phyloP scores from a whole-genome alignment of 92 coral and sea anemone genomes.

The Virgularia gustaviana region DNA sequence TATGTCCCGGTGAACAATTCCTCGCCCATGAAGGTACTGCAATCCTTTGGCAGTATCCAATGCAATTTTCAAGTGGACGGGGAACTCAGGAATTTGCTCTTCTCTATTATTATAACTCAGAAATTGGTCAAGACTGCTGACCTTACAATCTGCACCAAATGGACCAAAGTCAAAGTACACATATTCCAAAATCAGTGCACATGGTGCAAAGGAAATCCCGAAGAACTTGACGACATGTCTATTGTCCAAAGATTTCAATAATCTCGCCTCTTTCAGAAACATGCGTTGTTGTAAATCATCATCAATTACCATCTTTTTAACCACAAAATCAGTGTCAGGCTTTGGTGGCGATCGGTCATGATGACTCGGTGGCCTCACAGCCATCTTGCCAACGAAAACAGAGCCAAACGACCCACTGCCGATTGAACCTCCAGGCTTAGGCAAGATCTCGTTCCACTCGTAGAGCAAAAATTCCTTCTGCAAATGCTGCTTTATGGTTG shows the following conservation, averaged over 20 bases:
- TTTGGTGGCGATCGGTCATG: not conserved
- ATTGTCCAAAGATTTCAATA: slow-evolving; percentile 11
- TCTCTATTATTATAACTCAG: slow-evolving; percentile 6
- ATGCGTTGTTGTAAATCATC: slow-evolving; percentile 28
- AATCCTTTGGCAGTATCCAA: slow-evolving; percentile 33
- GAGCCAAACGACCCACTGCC: slow-evolving; percentile 7
- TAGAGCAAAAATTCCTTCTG: not conserved
- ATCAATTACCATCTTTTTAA: slow-evolving; percentile 25
- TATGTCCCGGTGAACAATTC: slow-evolving; percentile 42
- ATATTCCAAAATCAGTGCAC: slow-evolving; percentile 43
- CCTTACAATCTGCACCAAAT: slow-evolving; percentile 25
- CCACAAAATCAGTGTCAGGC: not conserved
- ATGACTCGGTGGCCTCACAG: not conserved
- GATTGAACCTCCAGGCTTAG: slow-evolving; percentile 1
- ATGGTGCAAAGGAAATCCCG: slow-evolving; percentile 31
- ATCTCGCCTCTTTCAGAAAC: slow-evolving; percentile 48
- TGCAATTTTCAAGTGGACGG: slow-evolving; percentile 22
- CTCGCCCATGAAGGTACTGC: slow-evolving; percentile 26
- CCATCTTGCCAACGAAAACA: slow-evolving; percentile 5
- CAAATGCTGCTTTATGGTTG: not conserved
- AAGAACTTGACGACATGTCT: slow-evolving; percentile 27
- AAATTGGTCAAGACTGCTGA: slow-evolving; percentile 40
- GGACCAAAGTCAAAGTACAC: slow-evolving; percentile 40
- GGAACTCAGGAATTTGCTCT: slow-evolving; percentile 15
- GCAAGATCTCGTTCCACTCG: slow-evolving; percentile 1